phyloP scores from a whole-genome alignment of 2,113 vertebrate species.

The Plecotus auritus region DNA sequence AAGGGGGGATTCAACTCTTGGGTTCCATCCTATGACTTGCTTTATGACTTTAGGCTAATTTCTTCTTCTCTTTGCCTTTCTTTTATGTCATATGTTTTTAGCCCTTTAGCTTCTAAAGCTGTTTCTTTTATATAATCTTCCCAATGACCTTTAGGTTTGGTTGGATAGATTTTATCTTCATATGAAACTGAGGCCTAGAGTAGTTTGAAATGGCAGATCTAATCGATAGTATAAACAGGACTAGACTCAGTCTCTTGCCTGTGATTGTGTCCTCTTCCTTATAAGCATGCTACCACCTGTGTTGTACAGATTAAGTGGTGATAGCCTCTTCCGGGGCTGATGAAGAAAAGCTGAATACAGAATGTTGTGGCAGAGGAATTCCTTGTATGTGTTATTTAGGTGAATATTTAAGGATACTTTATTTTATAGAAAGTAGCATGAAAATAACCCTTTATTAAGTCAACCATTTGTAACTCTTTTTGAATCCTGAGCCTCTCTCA shows the following conservation, averaged over 20 bases:
- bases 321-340: background rate
- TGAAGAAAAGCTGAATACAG: background rate
- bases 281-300: background rate
- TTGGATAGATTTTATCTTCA: background rate
- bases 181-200: background rate
- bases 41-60: background rate
- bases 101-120: background rate
- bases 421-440: background rate
- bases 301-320: background rate
- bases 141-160: background rate
- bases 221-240: background rate
- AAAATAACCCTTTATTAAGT: slow-evolving; percentile 28
- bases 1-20: background rate
- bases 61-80: background rate
- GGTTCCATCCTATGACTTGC: slow-evolving; percentile 5
- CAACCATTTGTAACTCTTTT: slow-evolving; percentile 20
- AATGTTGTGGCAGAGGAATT: background rate
- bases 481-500: background rate
- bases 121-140: background rate
- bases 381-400: slow-evolving; percentile 1
- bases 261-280: background rate
- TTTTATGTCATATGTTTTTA: slow-evolving; percentile 24
- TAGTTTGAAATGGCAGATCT: background rate
- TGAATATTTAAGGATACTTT: slow-evolving; percentile 31
- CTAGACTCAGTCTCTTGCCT: background rate